These are phyloP conservation scores for Cossypha niveicapilla DNA, from an alignment of 2,797 vertebrate genomes.

Conservation along the genomic window DNA sequence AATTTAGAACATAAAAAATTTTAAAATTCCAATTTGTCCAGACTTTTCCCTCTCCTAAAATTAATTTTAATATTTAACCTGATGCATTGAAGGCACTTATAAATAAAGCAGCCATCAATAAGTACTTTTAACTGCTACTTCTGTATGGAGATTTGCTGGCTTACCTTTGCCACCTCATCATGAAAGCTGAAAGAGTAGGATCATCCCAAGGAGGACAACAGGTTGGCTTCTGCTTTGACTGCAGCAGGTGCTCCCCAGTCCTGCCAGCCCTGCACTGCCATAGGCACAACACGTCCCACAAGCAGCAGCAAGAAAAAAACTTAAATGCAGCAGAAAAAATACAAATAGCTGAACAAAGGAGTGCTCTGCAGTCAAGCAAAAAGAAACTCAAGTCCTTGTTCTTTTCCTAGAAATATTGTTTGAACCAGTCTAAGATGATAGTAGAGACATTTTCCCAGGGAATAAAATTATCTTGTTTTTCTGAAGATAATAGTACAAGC, in stretches of 20 bases:
- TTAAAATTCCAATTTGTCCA: neutral
- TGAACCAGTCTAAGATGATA: neutral
- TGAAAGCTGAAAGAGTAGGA: neutral
- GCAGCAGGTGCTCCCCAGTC: accelerated
- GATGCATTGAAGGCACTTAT: neutral
- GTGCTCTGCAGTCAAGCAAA: neutral
- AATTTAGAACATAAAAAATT: neutral
- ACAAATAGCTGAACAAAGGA: neutral
- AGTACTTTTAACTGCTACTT: neutral
- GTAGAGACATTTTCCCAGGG: neutral
- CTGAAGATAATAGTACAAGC: neutral
- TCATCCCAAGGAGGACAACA: neutral
- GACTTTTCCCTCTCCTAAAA: neutral
- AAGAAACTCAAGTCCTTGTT: neutral
- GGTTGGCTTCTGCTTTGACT: neutral
- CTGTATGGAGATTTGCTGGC: neutral
- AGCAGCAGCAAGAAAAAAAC: neutral
- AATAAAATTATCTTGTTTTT: neutral
- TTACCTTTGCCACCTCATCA: neutral
- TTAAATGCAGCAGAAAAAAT: neutral
- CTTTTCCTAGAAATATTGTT: neutral
- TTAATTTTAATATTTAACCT: neutral
- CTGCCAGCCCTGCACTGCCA: neutral
- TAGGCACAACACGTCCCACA: accelerated
- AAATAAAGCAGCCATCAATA: neutral